Evolutionary conservation across 1,140 invertebrate genomes (phyloP).

Genomic region (Chelonus insularis): DNA sequence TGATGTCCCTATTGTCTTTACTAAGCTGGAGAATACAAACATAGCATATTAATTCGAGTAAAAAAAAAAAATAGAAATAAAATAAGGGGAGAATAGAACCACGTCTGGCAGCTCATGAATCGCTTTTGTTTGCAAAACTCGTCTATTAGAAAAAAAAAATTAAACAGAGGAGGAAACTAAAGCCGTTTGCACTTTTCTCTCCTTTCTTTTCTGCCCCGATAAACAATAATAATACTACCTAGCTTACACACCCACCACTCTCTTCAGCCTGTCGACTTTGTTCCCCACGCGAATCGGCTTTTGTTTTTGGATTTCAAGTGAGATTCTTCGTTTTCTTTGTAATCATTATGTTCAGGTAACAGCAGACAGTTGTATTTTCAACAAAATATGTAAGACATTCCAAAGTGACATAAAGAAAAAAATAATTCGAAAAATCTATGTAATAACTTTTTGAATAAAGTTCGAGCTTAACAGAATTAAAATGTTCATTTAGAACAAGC

Average conservation of each 20-base stretch:
- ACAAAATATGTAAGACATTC: neutral
- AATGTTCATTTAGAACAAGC: too few species aligned
- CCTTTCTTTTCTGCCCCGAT: conserved; percentile 13
- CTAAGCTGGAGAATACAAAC: conserved; percentile 13
- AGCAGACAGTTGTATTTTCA: conserved; percentile 19
- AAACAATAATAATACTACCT: conserved; percentile 3
- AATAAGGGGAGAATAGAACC: too few species aligned
- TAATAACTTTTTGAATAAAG: too few species aligned
- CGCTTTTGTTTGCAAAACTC: conserved; percentile 17
- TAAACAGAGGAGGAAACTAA: conserved; percentile 35
- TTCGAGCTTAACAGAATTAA: too few species aligned
- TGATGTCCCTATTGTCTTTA: neutral
- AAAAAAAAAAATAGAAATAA: conserved; percentile 8
- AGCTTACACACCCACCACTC: neutral
- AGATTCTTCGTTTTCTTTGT: neutral
- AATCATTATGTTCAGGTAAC: neutral
- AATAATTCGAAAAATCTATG: conserved; percentile 1
- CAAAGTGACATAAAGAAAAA: neutral
- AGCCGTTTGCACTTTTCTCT: conserved; percentile 32
- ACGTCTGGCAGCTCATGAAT: conserved; percentile 18
- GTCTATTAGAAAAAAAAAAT: conserved; percentile 6
- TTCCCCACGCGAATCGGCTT: conserved; percentile 6
- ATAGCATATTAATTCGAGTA: neutral
- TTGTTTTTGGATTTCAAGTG: conserved; percentile 19
- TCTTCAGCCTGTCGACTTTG: conserved; percentile 5